Evolutionary conservation across 2,113 vertebrate species (phyloP).

Genomic region (Oreamnos americanus): DNA sequence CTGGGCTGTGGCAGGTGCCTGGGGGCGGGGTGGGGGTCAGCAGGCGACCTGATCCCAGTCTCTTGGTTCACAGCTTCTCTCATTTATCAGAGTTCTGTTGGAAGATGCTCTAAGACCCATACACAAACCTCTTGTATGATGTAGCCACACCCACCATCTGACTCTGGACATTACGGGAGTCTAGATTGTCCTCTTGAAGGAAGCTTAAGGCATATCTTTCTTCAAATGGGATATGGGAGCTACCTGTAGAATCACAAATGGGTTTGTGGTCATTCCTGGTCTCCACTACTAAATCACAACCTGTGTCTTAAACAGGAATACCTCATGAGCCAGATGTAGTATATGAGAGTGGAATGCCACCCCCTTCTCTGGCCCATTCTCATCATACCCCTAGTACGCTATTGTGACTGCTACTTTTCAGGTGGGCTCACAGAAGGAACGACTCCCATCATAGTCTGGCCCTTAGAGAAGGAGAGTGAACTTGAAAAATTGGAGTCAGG

Average conservation of each 20-base stretch:
- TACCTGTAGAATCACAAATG: neutral
- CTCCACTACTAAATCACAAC: neutral
- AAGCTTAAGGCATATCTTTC: neutral
- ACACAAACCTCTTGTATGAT: neutral
- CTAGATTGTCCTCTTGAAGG: neutral
- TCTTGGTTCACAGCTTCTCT: neutral
- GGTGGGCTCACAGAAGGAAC: neutral
- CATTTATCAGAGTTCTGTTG: neutral
- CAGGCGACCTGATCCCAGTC: neutral
- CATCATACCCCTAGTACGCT: neutral
- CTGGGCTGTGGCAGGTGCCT: neutral
- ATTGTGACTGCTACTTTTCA: neutral
- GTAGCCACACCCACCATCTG: neutral
- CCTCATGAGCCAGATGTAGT: no score
- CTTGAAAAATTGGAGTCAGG: neutral
- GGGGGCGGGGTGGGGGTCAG: accelerated
- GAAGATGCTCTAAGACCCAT: neutral
- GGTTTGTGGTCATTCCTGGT: neutral
- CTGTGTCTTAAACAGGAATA: neutral
- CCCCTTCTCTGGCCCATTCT: neutral
- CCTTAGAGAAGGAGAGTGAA: neutral
- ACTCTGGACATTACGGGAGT: neutral
- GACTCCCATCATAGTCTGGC: neutral
- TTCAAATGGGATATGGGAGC: neutral
- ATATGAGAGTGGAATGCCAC: accelerated